These are phyloP conservation scores for Lepidocyrtoides sp. DNA, from an alignment of 2,888 invertebrate genomes.

Conservation along the genomic window DNA sequence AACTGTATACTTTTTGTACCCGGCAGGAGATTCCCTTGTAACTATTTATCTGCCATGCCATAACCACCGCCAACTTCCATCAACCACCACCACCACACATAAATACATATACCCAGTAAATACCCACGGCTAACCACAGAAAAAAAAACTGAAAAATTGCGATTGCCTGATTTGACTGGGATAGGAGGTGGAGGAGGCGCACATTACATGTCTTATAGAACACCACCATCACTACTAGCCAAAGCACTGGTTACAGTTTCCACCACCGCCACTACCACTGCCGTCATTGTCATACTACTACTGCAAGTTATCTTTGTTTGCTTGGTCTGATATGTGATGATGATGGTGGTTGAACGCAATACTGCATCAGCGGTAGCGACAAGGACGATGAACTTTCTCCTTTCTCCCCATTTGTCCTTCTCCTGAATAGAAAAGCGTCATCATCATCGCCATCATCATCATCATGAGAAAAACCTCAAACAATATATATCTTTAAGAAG, in stretches of 20 bases:
- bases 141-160: slow-evolving; percentile 46
- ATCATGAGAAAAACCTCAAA: slow-evolving; percentile 36
- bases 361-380: slow-evolving; percentile 1
- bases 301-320: slow-evolving; percentile 18
- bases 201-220: no score
- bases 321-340: neutral
- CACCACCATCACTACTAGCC: neutral
- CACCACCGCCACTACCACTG: no score
- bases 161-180: slow-evolving; percentile 63
- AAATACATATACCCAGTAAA: no score
- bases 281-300: no score
- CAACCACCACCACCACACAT: slow-evolving; percentile 16
- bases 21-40: neutral
- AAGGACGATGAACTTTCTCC: slow-evolving; percentile 67
- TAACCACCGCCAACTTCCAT: no score
- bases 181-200: slow-evolving; percentile 1
- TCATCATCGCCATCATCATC: no score
- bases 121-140: slow-evolving; percentile 14
- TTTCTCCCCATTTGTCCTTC: slow-evolving; percentile 19
- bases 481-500: neutral
- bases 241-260: neutral
- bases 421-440: neutral
- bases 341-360: slow-evolving; percentile 35
- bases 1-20: neutral
- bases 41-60: neutral